Conservation (phyloP, 2,113 vertebrate species). For the Ornithorhynchus anatinus region DNA sequence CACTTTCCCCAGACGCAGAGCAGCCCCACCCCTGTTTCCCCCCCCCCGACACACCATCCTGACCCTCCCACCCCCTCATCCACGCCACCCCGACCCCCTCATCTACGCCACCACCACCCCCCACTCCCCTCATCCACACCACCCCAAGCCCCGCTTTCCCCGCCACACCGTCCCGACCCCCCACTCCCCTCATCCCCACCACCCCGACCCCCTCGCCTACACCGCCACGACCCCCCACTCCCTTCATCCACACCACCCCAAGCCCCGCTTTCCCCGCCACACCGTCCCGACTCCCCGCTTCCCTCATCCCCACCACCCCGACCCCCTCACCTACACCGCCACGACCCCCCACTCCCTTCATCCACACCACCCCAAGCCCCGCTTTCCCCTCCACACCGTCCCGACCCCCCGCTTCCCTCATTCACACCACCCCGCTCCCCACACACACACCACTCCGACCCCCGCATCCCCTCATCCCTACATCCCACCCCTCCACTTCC, state of each 20-base stretch:
- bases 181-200: neutral
- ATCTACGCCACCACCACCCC: no score
- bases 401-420: neutral
- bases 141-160: neutral
- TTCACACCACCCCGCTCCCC: neutral
- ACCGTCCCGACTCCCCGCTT: neutral
- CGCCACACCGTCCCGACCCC: neutral
- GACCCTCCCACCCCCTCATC: neutral
- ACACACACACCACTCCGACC: neutral
- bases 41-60: neutral
- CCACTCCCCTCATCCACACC: no score
- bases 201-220: neutral
- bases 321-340: no score
- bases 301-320: neutral
- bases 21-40: neutral
- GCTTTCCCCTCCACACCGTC: neutral
- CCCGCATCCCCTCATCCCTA: rapidly evolving
- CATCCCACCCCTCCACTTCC: neutral
- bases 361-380: neutral
- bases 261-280: neutral
- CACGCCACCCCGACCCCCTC: no score
- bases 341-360: neutral
- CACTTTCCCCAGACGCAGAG: no score
- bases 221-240: neutral
- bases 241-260: no score